A percentile compares a stretch with the other conserved stretches of the same genome.
Evolutionary conservation across 30 jellyfish, hydroid and myxozoan genomes (phyloP).

Genomic region (Calvadosia cruxmelitensis): DNA sequence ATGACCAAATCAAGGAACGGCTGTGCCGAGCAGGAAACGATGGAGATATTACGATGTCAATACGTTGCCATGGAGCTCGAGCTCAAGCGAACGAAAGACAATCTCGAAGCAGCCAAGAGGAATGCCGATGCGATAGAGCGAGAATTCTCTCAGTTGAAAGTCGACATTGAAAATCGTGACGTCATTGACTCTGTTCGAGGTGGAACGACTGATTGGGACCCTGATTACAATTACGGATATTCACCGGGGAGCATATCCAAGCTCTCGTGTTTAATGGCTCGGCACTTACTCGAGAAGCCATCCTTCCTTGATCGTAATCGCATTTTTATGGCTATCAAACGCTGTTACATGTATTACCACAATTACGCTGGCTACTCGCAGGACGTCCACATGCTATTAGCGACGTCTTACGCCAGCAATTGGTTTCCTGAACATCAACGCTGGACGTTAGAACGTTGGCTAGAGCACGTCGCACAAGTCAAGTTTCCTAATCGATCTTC

Average conservation of each 20-base stretch:
- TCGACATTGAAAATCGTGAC: conserved; percentile 43
- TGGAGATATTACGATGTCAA: conserved; percentile 54
- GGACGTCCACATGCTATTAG: conserved; percentile 88
- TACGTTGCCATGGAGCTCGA: conserved; percentile 69
- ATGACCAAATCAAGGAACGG: conserved; percentile 15
- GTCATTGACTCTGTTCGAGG: conserved; percentile 7
- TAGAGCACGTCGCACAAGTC: conserved; percentile 41
- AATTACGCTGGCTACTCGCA: conserved; percentile 90
- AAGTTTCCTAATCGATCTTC: conserved; percentile 19
- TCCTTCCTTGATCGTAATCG: conserved; percentile 78
- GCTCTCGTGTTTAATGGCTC: conserved; percentile 57
- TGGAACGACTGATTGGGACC: conserved; percentile 88
- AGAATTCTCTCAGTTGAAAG: conserved; percentile 55
- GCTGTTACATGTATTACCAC: conserved; percentile 77
- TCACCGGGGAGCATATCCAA: conserved; percentile 94
- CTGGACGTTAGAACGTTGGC: conserved; percentile 81
- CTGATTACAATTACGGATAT: conserved; percentile 81
- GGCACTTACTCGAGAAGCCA: conserved; percentile 65
- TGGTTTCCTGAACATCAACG: conserved; percentile 95
- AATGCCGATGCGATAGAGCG: conserved; percentile 38
- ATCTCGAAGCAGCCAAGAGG: conserved; percentile 44
- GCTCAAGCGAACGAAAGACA: conserved; percentile 40
- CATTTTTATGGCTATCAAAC: conserved; percentile 82
- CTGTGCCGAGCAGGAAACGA: conserved; percentile 5
- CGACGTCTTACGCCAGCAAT: conserved; percentile 89